Percentiles rank a stretch among this genome's conserved stretches.
phyloP scores from a whole-genome alignment of 2,888 invertebrate genomes.

The Yponomeuta plumbellus region DNA sequence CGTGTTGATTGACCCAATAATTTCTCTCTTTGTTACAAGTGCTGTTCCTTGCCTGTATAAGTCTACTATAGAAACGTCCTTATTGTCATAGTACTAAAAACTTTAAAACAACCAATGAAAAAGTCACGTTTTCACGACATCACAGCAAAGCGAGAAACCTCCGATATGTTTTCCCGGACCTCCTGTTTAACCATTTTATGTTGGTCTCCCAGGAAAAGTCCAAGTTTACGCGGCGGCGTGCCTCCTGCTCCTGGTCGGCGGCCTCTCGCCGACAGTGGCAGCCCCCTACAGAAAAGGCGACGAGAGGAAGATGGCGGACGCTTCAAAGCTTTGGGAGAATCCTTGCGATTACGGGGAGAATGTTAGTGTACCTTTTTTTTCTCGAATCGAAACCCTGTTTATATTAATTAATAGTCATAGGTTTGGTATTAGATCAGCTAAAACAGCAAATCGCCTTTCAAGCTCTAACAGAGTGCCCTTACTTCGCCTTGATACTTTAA shows the following conservation, averaged over 20 bases:
- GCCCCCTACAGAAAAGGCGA: conserved; percentile 42
- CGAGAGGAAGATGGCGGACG: conserved; percentile 45
- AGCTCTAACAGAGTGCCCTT: no score
- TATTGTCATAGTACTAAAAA: no score
- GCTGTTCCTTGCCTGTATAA: no score
- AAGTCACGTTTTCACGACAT: no score
- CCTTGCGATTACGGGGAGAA: conserved; percentile 52
- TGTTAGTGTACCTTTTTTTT: neutral
- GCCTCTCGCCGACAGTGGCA: conserved; percentile 59
- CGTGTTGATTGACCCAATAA: no score
- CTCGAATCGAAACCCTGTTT: neutral
- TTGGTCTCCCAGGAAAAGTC: conserved; percentile 56
- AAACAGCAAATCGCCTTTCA: neutral
- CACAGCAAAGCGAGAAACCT: no score
- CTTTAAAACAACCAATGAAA: no score
- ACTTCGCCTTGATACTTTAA: no score
- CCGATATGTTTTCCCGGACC: neutral
- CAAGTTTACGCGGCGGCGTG: conserved; percentile 70
- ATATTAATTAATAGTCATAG: no score
- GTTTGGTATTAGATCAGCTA: neutral
- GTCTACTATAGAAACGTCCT: no score
- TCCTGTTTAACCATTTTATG: neutral
- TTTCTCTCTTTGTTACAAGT: no score
- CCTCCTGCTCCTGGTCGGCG: conserved; percentile 58
- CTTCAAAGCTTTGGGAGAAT: conserved; percentile 56